phyloP scores from a whole-genome alignment of 2,888 invertebrate species.

The Acanthacorydalis orientalis region DNA sequence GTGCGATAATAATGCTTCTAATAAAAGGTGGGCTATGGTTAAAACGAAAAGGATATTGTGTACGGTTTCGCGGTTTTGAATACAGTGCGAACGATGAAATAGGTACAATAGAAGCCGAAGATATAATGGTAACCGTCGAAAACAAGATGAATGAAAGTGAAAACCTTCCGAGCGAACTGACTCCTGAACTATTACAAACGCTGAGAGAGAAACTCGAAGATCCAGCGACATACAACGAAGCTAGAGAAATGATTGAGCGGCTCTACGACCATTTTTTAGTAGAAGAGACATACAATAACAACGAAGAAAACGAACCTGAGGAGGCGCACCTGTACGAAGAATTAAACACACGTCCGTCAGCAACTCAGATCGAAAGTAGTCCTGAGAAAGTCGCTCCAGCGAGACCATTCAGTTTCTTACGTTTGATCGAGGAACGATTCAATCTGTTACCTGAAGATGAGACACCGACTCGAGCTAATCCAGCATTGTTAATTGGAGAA shows the following conservation, averaged over 20 bases:
- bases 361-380: conserved; percentile 9
- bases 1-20: conserved; percentile 33
- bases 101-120: conserved; percentile 31
- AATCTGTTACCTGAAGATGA: conserved; percentile 18
- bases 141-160: conserved; percentile 21
- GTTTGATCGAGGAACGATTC: conserved; percentile 39
- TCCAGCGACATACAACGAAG: conserved; percentile 55
- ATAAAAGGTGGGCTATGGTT: conserved; percentile 39
- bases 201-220: conserved; percentile 51
- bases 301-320: conserved; percentile 28
- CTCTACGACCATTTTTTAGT: conserved; percentile 57
- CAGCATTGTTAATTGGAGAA: conserved; percentile 28
- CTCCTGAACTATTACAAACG: conserved; percentile 51
- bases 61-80: conserved; percentile 29
- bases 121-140: conserved; percentile 17
- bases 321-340: conserved; percentile 27
- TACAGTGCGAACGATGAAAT: conserved; percentile 38
- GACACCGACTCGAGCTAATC: conserved; percentile 13
- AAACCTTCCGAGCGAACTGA: conserved; percentile 57
- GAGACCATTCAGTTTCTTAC: conserved; percentile 39
- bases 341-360: conserved; percentile 7
- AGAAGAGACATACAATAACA: conserved; percentile 44
- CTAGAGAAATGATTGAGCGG: conserved; percentile 60
- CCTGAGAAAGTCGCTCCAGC: conserved; percentile 20
- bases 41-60: conserved; percentile 36